Evolutionary conservation across 2,797 vertebrate genomes (phyloP).

Genomic region (Poecile montanus): DNA sequence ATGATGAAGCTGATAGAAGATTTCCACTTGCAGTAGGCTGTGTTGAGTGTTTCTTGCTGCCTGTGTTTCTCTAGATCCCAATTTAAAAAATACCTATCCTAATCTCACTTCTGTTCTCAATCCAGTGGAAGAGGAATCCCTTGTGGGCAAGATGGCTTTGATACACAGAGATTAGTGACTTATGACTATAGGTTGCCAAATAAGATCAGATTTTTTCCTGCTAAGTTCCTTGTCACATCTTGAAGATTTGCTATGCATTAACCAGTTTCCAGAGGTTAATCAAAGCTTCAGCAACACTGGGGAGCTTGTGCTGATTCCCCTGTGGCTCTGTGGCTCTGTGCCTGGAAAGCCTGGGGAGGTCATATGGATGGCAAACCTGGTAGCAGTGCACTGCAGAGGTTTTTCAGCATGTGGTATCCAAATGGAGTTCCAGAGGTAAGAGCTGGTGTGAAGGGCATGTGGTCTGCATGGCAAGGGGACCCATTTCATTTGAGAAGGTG

Average conservation of each 20-base stretch:
- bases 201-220: not conserved
- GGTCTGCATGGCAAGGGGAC: not conserved
- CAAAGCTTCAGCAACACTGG: not conserved
- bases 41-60: not conserved
- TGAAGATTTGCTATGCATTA: not conserved
- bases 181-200: not conserved
- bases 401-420: not conserved
- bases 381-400: not conserved
- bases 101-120: not conserved
- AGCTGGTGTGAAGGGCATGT: fast-evolving
- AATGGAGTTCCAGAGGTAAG: not conserved
- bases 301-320: not conserved
- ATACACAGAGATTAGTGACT: not conserved
- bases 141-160: not conserved
- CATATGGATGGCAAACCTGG: fast-evolving
- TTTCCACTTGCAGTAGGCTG: not conserved
- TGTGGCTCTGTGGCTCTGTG: not conserved
- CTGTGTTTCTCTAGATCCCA: not conserved
- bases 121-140: not conserved
- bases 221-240: not conserved
- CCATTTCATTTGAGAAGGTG: fast-evolving
- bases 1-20: not conserved
- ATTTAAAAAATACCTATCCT: not conserved
- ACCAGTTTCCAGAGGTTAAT: conserved; percentile 11
- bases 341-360: not conserved